Evolutionary conservation across 2,888 invertebrate genomes (phyloP).

Genomic region (Xylocampa areola): DNA sequence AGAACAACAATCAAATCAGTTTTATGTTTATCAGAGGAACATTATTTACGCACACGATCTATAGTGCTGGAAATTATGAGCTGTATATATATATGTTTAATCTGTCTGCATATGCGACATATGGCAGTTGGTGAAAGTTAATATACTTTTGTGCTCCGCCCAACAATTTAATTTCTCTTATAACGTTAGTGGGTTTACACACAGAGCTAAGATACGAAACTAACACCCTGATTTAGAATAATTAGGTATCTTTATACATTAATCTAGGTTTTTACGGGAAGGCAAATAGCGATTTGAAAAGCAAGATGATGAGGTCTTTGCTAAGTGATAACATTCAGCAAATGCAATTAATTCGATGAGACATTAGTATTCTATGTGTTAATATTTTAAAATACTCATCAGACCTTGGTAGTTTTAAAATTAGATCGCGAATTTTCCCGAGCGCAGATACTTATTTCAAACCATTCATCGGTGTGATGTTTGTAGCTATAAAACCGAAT

Average conservation of each 20-base stretch:
- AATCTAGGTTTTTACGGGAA: too few species aligned
- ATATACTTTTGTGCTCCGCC: too few species aligned
- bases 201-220: too few species aligned
- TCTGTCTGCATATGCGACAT: neutral
- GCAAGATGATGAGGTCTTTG: too few species aligned
- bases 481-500: neutral
- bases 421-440: conserved; percentile 19
- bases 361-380: too few species aligned
- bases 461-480: neutral
- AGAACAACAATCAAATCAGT: neutral
- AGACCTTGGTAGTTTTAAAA: conserved; percentile 35
- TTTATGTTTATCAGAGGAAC: conserved; percentile 19
- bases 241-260: too few species aligned
- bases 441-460: neutral
- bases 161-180: too few species aligned
- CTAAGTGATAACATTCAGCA: too few species aligned
- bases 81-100: too few species aligned
- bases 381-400: conserved; percentile 20
- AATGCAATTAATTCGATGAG: too few species aligned
- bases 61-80: neutral
- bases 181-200: too few species aligned
- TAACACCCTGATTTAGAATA: neutral
- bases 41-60: conserved; percentile 23
- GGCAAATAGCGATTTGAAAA: too few species aligned
- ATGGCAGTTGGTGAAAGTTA: conserved; percentile 7